Conservation (phyloP, 2,797 vertebrate genomes). For the Anabacerthia variegaticeps region DNA sequence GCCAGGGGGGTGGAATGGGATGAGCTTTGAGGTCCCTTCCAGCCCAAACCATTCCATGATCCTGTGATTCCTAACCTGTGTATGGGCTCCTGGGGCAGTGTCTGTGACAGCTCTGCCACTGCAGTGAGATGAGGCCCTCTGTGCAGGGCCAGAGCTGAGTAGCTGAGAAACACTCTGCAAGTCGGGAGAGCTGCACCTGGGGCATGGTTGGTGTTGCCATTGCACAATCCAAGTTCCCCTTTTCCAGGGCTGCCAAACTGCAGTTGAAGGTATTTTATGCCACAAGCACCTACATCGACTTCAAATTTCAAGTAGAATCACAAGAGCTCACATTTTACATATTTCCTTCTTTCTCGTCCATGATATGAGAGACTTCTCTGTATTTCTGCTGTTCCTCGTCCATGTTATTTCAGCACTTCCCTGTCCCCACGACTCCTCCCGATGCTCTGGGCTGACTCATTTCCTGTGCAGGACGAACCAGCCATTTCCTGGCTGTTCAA, state of each 20-base stretch:
- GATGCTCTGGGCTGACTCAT: slow-evolving; percentile 59
- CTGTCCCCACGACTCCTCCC: not conserved
- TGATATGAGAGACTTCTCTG: not conserved
- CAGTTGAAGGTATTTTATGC: not conserved
- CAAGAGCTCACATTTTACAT: not conserved
- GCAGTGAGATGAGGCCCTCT: accelerated
- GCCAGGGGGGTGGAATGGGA: not conserved
- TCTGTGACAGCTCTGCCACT: not conserved
- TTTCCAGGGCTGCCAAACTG: not conserved
- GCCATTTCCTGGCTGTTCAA: slow-evolving; percentile 61
- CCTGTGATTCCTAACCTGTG: not conserved
- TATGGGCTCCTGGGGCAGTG: accelerated
- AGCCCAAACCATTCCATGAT: not conserved
- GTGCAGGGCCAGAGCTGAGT: not conserved
- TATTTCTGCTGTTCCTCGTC: not conserved
- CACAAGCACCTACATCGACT: not conserved
- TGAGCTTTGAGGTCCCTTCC: not conserved
- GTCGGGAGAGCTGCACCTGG: not conserved
- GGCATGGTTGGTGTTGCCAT: not conserved
- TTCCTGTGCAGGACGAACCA: slow-evolving; percentile 48
- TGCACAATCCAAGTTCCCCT: not conserved
- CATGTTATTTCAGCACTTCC: slow-evolving; percentile 44
- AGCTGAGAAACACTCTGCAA: not conserved
- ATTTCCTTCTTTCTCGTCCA: not conserved
- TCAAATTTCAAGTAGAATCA: not conserved